A percentile compares a stretch with the other conserved stretches of the same genome.
These are phyloP conservation scores for Melieria picta DNA, from an alignment of 2,888 invertebrate species.

Conservation along the genomic window DNA sequence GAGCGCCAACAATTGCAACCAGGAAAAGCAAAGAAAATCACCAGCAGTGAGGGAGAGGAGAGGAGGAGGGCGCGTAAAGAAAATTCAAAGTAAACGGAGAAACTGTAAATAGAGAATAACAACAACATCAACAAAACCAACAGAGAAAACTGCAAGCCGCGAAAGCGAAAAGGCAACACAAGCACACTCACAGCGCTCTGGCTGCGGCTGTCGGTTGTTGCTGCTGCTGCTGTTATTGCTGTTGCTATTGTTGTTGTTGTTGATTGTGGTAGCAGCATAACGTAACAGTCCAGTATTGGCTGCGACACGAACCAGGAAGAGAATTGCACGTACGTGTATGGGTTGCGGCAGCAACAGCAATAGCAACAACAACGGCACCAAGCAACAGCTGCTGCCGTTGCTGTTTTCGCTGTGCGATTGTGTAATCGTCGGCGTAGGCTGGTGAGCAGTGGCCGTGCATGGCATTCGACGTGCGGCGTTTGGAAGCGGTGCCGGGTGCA, in stretches of 20 bases:
- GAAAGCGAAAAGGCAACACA: conserved; percentile 26
- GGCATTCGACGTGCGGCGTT: no score
- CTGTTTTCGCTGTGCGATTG: conserved; percentile 46
- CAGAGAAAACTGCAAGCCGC: conserved; percentile 24
- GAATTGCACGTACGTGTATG: conserved; percentile 49
- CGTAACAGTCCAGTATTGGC: conserved; percentile 39
- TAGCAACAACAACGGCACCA: no score
- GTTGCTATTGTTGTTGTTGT: conserved; percentile 33
- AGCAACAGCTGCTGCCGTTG: conserved; percentile 26
- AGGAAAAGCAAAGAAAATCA: conserved; percentile 11
- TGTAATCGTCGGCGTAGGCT: conserved; percentile 49
- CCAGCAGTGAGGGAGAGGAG: conserved; percentile 1
- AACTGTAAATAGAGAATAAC: conserved; percentile 21
- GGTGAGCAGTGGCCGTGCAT: neutral
- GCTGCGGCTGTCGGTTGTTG: neutral
- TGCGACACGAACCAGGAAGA: conserved; percentile 61
- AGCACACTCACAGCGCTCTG: neutral
- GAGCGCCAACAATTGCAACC: neutral
- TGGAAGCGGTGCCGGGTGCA: neutral
- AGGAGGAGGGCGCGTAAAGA: conserved; percentile 5
- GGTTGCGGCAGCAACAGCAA: conserved; percentile 22
- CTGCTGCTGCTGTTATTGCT: conserved; percentile 37
- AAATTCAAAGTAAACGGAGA: conserved; percentile 24
- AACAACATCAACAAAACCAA: neutral
- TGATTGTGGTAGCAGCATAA: conserved; percentile 35